A percentile compares a stretch with the other conserved stretches of the same genome.
Evolutionary conservation across 2,797 vertebrate species (phyloP).

Genomic region (Monodelphis domestica): DNA sequence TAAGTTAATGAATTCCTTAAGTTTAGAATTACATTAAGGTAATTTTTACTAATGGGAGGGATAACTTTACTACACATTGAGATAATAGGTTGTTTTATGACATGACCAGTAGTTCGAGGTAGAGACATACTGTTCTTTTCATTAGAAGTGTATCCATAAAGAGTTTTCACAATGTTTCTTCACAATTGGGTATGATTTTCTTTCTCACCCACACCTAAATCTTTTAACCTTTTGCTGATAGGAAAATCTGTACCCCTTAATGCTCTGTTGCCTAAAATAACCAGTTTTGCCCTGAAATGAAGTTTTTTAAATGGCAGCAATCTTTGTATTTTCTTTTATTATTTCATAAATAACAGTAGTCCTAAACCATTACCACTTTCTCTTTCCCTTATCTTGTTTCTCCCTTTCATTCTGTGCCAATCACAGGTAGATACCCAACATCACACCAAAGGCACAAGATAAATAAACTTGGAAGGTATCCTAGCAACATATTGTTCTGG

Average conservation of each 20-base stretch:
- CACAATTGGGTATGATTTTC: background rate
- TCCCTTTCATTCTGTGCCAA: constrained; percentile 45
- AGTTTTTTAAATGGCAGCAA: background rate
- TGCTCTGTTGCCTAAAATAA: constrained; percentile 46
- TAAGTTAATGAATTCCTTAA: constrained; percentile 1
- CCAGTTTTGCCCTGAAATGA: constrained; percentile 47
- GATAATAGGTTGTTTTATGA: constrained; percentile 27
- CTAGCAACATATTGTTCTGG: constrained; percentile 67
- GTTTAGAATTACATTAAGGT: background rate
- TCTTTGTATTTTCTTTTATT: constrained; percentile 10
- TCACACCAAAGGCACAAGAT: constrained; percentile 53
- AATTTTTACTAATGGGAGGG: constrained; percentile 14
- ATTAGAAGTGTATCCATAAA: constrained; percentile 40
- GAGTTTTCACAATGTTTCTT: background rate
- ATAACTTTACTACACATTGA: background rate
- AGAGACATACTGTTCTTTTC: constrained; percentile 50
- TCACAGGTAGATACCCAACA: constrained; percentile 44
- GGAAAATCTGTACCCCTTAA: constrained; percentile 39
- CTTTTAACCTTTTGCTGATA: constrained; percentile 31
- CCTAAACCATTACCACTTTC: background rate
- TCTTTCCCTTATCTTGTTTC: constrained; percentile 1
- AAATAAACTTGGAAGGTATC: constrained; percentile 74
- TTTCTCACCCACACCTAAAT: background rate
- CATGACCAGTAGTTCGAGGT: constrained; percentile 37
- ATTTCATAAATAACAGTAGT: constrained; percentile 15